Evolutionary conservation across 2,888 invertebrate species (phyloP), one percentile per base, ranked within the genome.

Genomic region (Dolichopus griseipennis): DNA sequence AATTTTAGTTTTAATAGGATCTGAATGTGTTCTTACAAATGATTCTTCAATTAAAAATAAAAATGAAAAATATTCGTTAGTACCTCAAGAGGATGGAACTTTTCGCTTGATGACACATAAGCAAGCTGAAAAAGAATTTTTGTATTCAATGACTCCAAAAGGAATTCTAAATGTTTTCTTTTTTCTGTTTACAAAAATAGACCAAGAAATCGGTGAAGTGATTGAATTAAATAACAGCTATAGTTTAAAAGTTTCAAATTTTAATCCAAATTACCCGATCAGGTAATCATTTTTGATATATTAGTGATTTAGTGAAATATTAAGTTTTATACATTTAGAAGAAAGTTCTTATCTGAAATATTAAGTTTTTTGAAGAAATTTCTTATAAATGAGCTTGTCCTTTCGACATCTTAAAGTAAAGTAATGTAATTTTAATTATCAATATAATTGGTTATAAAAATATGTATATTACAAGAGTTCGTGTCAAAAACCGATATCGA

Each of bases 201-300:
- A 18, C 18, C 52, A 52, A 52, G 52, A 52, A 52, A 52, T 52
- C n/a, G 52, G 52, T 18, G 52, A 52, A 52, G 15, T 52, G 15
- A 52, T 52, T 52, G 12, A 52, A 7, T 6, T 52, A 6, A 52
- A 52, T 18, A 52, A 52, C 52, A 52, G 18, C 15, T 52, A 52
- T 52, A 52, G 15, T 52, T 52, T 52, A n/a, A 52, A 52, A 52
- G 52, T 52, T 18, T 52, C 52, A 15, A 52, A 18, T 27, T 63
- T 63, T 63, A 63, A 33, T 63, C 15, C 63, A 63, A 27, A 63
- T 63, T 52, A 52, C n/a, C 52, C 52, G 15, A 52, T 15, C 15
- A 52, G 52, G 52, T 52, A 52, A 18, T 6, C 52, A 52, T 18
- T 52, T 2, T 52, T 52, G 15, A 52, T 37, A 10, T 2, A 37